Conservation (phyloP, 2,113 vertebrate species). For the Phoenicopterus ruber region DNA sequence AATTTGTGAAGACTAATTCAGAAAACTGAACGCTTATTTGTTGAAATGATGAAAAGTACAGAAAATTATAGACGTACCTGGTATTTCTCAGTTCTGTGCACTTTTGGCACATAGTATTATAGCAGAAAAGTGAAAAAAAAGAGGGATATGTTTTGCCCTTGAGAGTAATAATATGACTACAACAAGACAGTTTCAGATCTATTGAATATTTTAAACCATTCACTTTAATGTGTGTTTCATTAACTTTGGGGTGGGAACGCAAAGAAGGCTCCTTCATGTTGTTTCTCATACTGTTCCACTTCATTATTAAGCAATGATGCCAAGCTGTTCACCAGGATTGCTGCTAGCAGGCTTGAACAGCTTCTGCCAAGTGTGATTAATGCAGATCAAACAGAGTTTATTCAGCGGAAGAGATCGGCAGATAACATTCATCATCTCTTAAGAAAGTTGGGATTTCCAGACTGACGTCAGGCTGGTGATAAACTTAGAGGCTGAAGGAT, state of each 20-base stretch:
- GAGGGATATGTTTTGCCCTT: not conserved
- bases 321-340: conserved; percentile 70
- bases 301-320: conserved; percentile 74
- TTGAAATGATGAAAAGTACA: not conserved
- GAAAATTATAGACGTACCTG: not conserved
- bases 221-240: conserved; percentile 55
- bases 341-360: conserved; percentile 68
- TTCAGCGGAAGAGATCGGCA: conserved; percentile 74
- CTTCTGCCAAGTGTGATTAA: conserved; percentile 78
- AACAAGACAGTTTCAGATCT: not conserved
- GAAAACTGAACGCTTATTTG: not conserved
- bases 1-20: not conserved
- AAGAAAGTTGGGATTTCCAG: conserved; percentile 69
- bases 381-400: conserved; percentile 76
- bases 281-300: conserved; percentile 56
- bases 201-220: conserved; percentile 48
- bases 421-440: conserved; percentile 78
- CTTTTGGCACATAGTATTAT: not conserved
- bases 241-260: conserved; percentile 45
- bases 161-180: not conserved
- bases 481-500: conserved; percentile 55
- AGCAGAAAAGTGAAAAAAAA: not conserved
- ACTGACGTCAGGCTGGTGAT: conserved; percentile 56
- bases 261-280: conserved; percentile 53
- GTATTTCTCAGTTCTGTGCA: not conserved